Conservation (phyloP, 2,888 invertebrate species). For the Harpagoxenus sublaevis region DNA sequence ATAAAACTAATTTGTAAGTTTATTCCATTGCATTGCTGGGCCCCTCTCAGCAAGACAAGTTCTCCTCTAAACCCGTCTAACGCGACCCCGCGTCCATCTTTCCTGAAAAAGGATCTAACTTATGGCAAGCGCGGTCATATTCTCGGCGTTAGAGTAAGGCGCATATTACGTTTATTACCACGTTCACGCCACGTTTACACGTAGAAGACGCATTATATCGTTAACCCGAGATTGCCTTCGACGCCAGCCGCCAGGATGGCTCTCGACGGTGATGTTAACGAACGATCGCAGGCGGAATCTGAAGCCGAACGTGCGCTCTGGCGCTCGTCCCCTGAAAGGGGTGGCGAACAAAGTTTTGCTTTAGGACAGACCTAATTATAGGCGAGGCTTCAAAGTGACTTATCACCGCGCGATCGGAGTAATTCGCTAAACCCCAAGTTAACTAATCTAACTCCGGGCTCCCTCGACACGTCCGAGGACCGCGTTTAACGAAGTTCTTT, state of each 20-base stretch:
- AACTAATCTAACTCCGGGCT: conserved; percentile 74
- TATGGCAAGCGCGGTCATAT: not conserved
- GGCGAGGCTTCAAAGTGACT: conserved; percentile 60
- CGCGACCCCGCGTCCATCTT: not conserved
- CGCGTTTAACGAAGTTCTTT: conserved; percentile 78
- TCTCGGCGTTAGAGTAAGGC: not conserved
- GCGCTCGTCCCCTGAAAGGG: conserved; percentile 7
- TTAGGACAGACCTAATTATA: conserved; percentile 68
- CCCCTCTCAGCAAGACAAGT: not conserved
- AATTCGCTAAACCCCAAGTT: conserved; percentile 76
- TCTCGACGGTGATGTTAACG: not conserved
- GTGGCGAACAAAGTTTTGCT: conserved; percentile 47
- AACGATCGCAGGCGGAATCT: not conserved
- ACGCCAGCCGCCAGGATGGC: not conserved
- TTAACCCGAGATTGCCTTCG: conserved; percentile 27
- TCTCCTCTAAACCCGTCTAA: not conserved
- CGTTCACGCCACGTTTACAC: conserved; percentile 36
- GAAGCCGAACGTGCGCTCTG: not conserved
- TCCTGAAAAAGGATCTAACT: not conserved
- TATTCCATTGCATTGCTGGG: not conserved
- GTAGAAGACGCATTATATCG: conserved; percentile 9
- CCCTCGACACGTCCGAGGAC: conserved; percentile 52
- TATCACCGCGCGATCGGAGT: conserved; percentile 63
- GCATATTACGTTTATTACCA: not conserved
- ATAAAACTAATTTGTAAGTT: not conserved